These are phyloP conservation scores for Unio pictorum DNA, from an alignment of 2,888 invertebrate genomes.

Conservation along the genomic window DNA sequence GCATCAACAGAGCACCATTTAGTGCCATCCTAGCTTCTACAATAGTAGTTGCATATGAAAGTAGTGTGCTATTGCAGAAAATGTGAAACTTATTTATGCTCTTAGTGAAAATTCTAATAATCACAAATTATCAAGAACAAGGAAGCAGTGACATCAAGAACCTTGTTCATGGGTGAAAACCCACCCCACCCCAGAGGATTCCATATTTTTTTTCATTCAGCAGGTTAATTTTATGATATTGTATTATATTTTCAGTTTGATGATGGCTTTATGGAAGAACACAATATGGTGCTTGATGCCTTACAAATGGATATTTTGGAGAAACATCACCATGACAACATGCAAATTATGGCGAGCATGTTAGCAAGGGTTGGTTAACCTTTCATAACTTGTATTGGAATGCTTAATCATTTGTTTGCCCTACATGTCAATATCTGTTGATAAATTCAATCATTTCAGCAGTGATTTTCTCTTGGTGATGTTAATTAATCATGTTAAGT, in stretches of 20 bases:
- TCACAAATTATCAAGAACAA: no score
- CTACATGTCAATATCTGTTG: not conserved
- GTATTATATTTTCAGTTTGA: slow-evolving; percentile 56
- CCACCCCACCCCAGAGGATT: no score
- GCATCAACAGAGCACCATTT: no score
- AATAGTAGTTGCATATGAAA: no score
- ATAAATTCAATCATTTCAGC: not conserved
- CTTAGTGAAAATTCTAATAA: no score
- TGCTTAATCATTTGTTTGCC: not conserved
- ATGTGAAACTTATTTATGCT: no score
- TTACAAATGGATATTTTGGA: slow-evolving; percentile 63
- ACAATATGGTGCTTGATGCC: slow-evolving; percentile 62
- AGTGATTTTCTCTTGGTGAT: no score
- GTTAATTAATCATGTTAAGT: no score
- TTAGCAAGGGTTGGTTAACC: slow-evolving; percentile 55
- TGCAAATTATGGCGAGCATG: slow-evolving; percentile 66
- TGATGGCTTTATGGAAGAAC: slow-evolving; percentile 68
- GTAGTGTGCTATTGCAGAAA: no score
- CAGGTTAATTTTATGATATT: slow-evolving; percentile 1
- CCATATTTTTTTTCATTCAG: not conserved
- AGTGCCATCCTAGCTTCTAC: no score
- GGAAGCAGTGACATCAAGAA: no score
- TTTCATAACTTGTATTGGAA: not conserved
- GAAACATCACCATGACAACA: slow-evolving; percentile 65
- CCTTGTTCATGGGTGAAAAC: no score